Base-by-base conservation (phyloP, 2,888 invertebrate genomes). In the Apamea monoglypha region DNA sequence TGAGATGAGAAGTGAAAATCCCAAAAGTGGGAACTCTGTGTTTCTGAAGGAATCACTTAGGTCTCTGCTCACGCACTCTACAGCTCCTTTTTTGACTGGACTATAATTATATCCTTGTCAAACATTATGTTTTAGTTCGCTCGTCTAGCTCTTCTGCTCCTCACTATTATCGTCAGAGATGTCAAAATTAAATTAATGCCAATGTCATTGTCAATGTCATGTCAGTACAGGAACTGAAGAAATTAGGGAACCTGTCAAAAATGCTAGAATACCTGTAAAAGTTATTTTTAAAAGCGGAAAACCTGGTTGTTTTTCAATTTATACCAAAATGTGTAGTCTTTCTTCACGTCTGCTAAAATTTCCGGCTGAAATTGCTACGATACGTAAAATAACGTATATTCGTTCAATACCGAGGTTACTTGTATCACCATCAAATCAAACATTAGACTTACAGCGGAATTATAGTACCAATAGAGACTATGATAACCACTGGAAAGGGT, bases 331-430 rank as follows among this genome's bases (percentile, higher is more conserved):
- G 95, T 94, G 93, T 89, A 90, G 88, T 72, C 85, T 93, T 74
- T 91, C 92, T 75, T 91, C 92, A 32, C 91, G 93, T 53, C 76
- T 95, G 63, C 67, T 93, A 10, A 94, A 92, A 91, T 89, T 94
- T 84, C 92, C 94, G 14, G 90, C 89, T 81, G 90, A 93, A 86
- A 59, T 93, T 74, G 80, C 87, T 82, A 86, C 90, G 67, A 78
- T 93, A 71, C 91, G 92, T 81, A 93, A 92, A 87, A 76, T 93
- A 53, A 76, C 90, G 68, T 85, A 85, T 76, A 69, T 91, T 81
- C 83, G 84, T 72, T 86, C 91, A 72, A 81, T 89, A 80, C 78
- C 90, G 12, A 93, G 89, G 83, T 84, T 90, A 83, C 67, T 91
- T 71, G 67, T 90, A 72, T 70, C 89, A 80, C 66, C 88, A 82